Percentiles rank a stretch among this genome's conserved stretches.
phyloP scores from a whole-genome alignment of 2,888 invertebrate genomes.

The Halocaridina rubra region DNA sequence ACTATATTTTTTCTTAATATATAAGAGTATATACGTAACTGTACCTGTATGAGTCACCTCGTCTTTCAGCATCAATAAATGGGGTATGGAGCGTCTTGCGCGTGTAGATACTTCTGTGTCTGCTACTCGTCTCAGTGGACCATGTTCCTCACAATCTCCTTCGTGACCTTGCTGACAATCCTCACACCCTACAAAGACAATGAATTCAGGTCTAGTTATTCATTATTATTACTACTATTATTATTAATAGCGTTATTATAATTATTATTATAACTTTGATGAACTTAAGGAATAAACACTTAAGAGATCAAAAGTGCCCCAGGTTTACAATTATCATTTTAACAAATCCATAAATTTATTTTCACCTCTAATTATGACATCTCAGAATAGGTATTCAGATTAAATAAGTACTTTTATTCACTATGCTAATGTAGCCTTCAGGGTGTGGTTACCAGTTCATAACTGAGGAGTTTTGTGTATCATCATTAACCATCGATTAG shows the following conservation, averaged over 20 bases:
- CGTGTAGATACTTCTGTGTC: slow-evolving; percentile 61
- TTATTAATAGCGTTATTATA: neutral
- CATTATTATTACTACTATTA: neutral
- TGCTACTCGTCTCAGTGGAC: slow-evolving; percentile 60
- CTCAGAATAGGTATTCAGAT: too few relatives aligned
- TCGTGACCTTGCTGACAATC: slow-evolving; percentile 63
- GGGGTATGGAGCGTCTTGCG: slow-evolving; percentile 49
- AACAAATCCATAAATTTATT: too few relatives aligned
- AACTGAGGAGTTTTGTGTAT: too few relatives aligned
- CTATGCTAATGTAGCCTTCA: too few relatives aligned
- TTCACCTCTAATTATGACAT: too few relatives aligned
- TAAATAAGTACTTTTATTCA: too few relatives aligned
- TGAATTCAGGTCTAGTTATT: neutral
- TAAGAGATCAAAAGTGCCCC: neutral
- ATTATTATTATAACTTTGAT: neutral
- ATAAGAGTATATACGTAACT: too few relatives aligned
- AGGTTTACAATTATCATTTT: too few relatives aligned
- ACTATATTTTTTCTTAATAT: too few relatives aligned
- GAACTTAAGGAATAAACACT: neutral
- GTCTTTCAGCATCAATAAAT: slow-evolving; percentile 45
- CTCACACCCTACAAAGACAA: slow-evolving; percentile 61
- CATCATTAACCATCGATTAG: too few relatives aligned
- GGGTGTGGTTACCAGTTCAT: too few relatives aligned
- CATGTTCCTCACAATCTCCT: slow-evolving; percentile 63
- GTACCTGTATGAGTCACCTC: slow-evolving; percentile 26